phyloP scores from a whole-genome alignment of 2,113 vertebrate species.

The Entosphenus tridentatus region DNA sequence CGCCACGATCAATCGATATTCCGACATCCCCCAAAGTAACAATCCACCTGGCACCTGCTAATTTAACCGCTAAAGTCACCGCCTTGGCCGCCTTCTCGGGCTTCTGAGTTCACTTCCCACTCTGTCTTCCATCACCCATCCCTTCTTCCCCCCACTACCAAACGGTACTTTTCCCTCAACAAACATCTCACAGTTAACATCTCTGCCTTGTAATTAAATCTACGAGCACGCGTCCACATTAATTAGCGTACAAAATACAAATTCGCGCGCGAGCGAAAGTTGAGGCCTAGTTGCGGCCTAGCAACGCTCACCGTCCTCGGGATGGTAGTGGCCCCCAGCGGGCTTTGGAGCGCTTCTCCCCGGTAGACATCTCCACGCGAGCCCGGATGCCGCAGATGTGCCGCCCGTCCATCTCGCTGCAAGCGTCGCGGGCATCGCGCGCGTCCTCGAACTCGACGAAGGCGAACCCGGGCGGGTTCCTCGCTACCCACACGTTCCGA shows the following conservation, averaged over 20 bases:
- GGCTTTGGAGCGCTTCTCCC: conserved; percentile 3
- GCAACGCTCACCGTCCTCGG: not conserved
- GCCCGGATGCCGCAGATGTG: conserved; percentile 3
- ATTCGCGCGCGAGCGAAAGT: not conserved
- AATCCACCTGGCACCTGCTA: too few species aligned
- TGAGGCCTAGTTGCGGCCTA: not conserved
- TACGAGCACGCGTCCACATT: not conserved
- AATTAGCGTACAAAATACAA: not conserved
- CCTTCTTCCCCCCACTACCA: too few species aligned
- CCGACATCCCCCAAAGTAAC: too few species aligned
- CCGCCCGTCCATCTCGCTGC: conserved; percentile 6
- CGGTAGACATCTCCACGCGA: conserved; percentile 5
- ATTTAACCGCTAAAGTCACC: too few species aligned
- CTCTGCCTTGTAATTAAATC: not conserved
- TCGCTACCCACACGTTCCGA: conserved; percentile 3
- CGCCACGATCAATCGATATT: too few species aligned
- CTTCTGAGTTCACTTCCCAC: too few species aligned
- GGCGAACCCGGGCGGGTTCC: not conserved
- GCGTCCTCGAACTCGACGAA: conserved; percentile 3
- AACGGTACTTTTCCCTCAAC: too few species aligned
- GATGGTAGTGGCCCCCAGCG: not conserved
- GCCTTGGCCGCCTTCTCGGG: too few species aligned
- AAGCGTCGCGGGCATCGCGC: not conserved
- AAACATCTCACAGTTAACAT: not conserved
- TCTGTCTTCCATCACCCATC: too few species aligned